Conservation (phyloP, 2,888 invertebrate species). For the Eupithecia subumbrata region DNA sequence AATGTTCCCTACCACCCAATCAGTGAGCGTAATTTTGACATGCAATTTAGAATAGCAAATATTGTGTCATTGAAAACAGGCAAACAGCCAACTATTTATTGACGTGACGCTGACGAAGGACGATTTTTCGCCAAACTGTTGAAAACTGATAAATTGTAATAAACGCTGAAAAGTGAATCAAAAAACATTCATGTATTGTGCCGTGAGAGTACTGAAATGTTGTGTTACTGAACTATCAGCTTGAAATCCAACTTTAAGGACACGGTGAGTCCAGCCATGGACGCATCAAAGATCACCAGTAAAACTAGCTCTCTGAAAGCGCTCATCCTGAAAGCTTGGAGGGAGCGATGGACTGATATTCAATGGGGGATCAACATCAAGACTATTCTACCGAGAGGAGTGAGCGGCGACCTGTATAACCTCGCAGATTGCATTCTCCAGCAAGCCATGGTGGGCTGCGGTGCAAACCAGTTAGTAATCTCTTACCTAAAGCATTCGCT, state of each 20-base stretch:
- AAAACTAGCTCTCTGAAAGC: conserved; percentile 93
- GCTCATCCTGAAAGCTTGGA: conserved; percentile 93
- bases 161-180: background rate
- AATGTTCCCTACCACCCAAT: background rate
- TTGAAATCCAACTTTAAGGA: background rate
- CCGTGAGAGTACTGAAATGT: conserved; percentile 4
- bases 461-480: conserved; percentile 95
- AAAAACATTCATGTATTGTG: conserved; percentile 2
- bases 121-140: background rate
- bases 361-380: conserved; percentile 98
- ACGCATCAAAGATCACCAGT: conserved; percentile 90
- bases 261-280: conserved; percentile 76
- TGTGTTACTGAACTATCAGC: conserved; percentile 3
- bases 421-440: conserved; percentile 96
- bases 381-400: conserved; percentile 94
- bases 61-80: background rate
- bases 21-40: background rate
- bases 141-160: background rate
- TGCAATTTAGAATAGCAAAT: background rate
- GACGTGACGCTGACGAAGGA: conserved; percentile 3
- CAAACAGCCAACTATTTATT: background rate
- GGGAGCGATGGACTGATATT: conserved; percentile 97
- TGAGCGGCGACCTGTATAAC: conserved; percentile 96
- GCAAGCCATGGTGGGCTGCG: conserved; percentile 96
- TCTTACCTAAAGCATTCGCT: conserved; percentile 96